Evolutionary conservation across 1,140 invertebrate genomes (phyloP), one percentile per base, ranked within the genome.

Genomic region (Lethocerus indicus): DNA sequence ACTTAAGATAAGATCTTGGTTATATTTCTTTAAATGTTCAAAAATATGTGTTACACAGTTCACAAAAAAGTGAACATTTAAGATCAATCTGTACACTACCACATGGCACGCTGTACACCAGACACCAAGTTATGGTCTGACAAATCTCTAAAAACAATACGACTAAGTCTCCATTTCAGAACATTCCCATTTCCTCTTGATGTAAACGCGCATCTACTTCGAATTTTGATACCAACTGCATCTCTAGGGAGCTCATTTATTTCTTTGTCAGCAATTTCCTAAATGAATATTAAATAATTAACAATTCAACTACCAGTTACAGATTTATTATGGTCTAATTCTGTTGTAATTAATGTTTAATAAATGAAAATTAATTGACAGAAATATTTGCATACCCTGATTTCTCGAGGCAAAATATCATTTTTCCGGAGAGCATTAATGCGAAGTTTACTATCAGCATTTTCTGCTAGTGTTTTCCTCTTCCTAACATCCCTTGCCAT

Each of bases 101-200:
- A 95, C 67, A 85, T 83, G 20, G 88, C 86, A 64, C 88, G 70
- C 64, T 89, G 87, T 1, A 91, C 74, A 36, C 89, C 89, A 37
- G 81, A 73, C 14, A 95, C 60, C 68, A 85, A 81, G 67, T 93
- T 94, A 64, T 94, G 84, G 70, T 96, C 91, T 1, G 83, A 85
- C 45, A 92, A 65, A 61, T 87, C 71, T 54, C 90, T 74, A 68
- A 83, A 96, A 23, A 89, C 73, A 57, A 93, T 87, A 61, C 91
- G 72, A 61, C 88, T 92, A 29, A 94, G 58, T 57, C 87, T 73
- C 77, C 82, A 94, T 52, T 76, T 72, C 16, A 65, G 56, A 0
- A 90, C 73, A 52, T 75, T 71, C 53, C 87, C 87, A 55, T 83
- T 64, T 1, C 79, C 73, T 58, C 87, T 73, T 36, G 75, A 83